These are phyloP conservation scores for Proisotoma minuta DNA, from an alignment of 2,888 invertebrate genomes.

Conservation along the genomic window DNA sequence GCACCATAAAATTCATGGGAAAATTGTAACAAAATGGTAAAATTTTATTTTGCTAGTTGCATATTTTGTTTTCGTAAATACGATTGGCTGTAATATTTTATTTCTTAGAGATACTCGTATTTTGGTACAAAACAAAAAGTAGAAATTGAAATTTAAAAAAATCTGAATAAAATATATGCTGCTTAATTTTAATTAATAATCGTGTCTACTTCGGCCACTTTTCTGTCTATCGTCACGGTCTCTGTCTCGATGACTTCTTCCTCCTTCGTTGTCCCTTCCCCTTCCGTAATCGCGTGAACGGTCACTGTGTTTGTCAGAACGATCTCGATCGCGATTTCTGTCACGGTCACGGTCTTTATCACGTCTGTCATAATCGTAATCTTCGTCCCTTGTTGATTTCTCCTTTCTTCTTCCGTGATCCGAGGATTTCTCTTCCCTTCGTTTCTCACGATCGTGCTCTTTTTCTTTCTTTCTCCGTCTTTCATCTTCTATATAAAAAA, in stretches of 20 bases:
- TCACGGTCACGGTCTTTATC: slow-evolving; percentile 57
- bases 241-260: slow-evolving; percentile 50
- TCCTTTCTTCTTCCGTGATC: slow-evolving; percentile 26
- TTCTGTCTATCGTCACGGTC: slow-evolving; percentile 50
- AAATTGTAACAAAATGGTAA: too few relatives aligned
- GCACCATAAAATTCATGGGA: too few relatives aligned
- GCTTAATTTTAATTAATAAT: too few relatives aligned
- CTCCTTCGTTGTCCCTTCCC: slow-evolving; percentile 21
- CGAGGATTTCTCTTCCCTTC: slow-evolving; percentile 51
- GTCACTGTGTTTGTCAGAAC: slow-evolving; percentile 18
- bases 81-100: too few relatives aligned
- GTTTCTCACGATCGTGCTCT: slow-evolving; percentile 46
- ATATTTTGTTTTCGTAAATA: too few relatives aligned
- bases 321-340: slow-evolving; percentile 29
- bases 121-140: slow-evolving; percentile 1
- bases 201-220: slow-evolving; percentile 25
- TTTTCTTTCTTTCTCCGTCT: slow-evolving; percentile 4
- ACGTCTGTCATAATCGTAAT: slow-evolving; percentile 52
- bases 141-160: not conserved
- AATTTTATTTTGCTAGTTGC: too few relatives aligned
- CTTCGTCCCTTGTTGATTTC: slow-evolving; percentile 19
- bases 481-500: slow-evolving; percentile 4
- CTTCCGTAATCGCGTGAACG: slow-evolving; percentile 11
- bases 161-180: too few relatives aligned
- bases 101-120: not conserved